Evolutionary conservation across 2,888 invertebrate species (phyloP), one percentile per base, ranked within the genome.

Genomic region (Pheosia tremula): DNA sequence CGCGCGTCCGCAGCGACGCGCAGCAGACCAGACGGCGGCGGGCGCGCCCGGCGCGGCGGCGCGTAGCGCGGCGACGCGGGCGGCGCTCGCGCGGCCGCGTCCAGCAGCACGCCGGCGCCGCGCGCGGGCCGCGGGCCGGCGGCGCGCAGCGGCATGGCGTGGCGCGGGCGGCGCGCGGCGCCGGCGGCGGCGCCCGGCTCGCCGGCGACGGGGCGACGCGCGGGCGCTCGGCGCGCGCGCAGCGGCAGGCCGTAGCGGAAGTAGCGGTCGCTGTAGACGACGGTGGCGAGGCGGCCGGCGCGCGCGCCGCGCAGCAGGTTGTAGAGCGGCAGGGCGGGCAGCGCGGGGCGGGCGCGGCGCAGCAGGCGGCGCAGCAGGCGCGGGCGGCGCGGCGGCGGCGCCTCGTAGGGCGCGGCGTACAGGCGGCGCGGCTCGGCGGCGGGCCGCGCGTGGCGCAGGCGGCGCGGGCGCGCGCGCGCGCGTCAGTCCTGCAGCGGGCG

Each of bases 261-360:
- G 82, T 88, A 91, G 68, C 90, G 88, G 85, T 94, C 94, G 84
- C 93, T 93, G 87, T 94, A 94, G 43, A 92, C 90, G 67, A 88
- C 89, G 69, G 89, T 88, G 77, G 90, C 85, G 62, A 88, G 87
- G 66, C 80, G 75, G 73, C 78, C 82, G 71, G 73, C 67, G 70
- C 82, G 84, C 61, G 75, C 66, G 61, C 79, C 79, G 63, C 77
- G 76, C 68, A 88, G 78, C 75, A 81, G 74, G 79, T 83, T 80
- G 81, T 81, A 83, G 82, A 71, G 74, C 79, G 81, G 64, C 77
- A 24, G 24, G 71, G 60, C 60, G 67, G 65, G 66, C 41, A 64
- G 68, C 41, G 67, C 66, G 58, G 64, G 66, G 68, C 66, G 69
- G 74, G 74, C 71, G 68, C 74, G 71, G 58, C 72, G 75, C 74